These are phyloP conservation scores for Hydrozoanthus tunicans DNA, from an alignment of 64 coral and sea anemone species.

Conservation along the genomic window DNA sequence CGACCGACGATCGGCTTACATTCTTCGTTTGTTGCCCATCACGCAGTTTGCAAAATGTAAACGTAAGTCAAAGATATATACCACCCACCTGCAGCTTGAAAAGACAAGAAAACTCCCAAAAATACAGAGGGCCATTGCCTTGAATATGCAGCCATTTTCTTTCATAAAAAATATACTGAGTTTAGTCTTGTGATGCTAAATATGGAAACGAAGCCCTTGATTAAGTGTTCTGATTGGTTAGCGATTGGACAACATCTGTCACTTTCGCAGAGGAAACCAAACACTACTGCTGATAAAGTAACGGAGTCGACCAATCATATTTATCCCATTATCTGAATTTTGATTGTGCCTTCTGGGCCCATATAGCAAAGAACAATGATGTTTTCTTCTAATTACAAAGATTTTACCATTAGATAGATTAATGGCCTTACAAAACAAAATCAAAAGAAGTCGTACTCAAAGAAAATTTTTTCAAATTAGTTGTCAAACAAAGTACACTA, in stretches of 20 bases:
- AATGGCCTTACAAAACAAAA: no score
- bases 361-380: no score
- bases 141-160: conserved; percentile 28
- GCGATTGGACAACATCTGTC: not conserved
- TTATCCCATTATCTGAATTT: not conserved
- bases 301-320: not conserved
- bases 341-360: not conserved
- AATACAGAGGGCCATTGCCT: not conserved
- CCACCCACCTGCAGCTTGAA: not conserved
- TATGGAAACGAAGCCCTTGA: conserved; percentile 14
- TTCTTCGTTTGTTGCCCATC: not conserved
- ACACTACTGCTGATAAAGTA: not conserved
- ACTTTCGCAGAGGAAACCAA: not conserved
- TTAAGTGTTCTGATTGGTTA: conserved; percentile 5
- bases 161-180: not conserved
- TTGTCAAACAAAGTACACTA: no score
- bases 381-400: no score
- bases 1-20: not conserved
- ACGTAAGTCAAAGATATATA: not conserved
- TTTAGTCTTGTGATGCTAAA: conserved; percentile 29
- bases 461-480: no score
- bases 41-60: not conserved
- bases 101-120: conserved; percentile 5
- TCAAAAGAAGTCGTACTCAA: no score
- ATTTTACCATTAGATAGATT: no score